These are phyloP conservation scores for Orchestes rusci DNA, from an alignment of 2,888 invertebrate species.

Conservation along the genomic window DNA sequence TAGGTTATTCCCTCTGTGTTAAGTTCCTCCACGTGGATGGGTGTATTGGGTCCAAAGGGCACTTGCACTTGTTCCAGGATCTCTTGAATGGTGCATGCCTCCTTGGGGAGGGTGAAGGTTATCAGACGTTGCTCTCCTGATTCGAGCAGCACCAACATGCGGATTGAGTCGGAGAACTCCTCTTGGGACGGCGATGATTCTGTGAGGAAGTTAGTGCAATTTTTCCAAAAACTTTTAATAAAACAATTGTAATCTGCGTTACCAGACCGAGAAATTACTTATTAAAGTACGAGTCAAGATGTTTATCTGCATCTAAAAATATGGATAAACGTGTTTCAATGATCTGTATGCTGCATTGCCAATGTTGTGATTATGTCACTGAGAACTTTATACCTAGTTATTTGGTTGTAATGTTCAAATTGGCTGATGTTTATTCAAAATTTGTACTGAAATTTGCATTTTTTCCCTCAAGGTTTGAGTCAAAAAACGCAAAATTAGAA, in stretches of 20 bases:
- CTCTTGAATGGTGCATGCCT: conserved; percentile 76
- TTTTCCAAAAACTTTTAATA: no score
- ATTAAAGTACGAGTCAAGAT: no score
- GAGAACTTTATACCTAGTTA: conserved; percentile 3
- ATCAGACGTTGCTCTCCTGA: conserved; percentile 76
- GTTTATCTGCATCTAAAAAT: no score
- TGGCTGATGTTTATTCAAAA: no score
- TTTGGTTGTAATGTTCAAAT: background rate
- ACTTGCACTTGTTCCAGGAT: conserved; percentile 72
- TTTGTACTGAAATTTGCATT: no score
- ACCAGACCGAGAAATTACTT: no score
- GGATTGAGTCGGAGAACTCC: conserved; percentile 59
- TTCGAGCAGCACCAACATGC: conserved; percentile 71
- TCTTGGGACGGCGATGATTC: conserved; percentile 46
- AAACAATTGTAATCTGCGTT: no score
- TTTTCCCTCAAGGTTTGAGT: no score
- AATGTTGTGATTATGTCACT: no score
- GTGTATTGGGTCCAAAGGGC: conserved; percentile 61
- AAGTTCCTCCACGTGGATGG: conserved; percentile 68
- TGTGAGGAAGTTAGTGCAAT: conserved; percentile 32
- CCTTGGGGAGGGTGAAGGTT: conserved; percentile 73
- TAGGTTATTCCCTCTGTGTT: conserved; percentile 71
- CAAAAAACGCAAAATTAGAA: no score
- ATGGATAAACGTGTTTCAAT: no score
- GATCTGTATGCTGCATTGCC: no score